Percentiles rank a stretch among this genome's conserved stretches.
phyloP scores from a whole-genome alignment of 1,140 invertebrate species.

The Diorhabda sublineata region DNA sequence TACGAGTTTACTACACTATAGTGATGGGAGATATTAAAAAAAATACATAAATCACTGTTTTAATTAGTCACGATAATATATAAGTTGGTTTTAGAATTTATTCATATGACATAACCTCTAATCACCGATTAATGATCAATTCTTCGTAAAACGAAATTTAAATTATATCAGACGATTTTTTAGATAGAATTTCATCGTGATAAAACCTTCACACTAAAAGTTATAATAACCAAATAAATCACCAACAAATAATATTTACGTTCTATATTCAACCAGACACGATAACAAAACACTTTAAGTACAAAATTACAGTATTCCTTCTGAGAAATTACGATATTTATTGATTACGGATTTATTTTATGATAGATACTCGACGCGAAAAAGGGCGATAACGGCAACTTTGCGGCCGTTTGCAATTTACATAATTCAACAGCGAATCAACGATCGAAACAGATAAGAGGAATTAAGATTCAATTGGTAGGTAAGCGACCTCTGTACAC shows the following conservation, averaged over 20 bases:
- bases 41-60: too few relatives aligned
- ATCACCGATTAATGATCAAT: too few relatives aligned
- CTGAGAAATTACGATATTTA: conserved; percentile 14
- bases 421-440: conserved; percentile 14
- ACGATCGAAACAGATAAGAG: conserved; percentile 11
- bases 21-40: too few relatives aligned
- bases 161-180: too few relatives aligned
- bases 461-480: conserved; percentile 21
- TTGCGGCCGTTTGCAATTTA: conserved; percentile 12
- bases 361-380: conserved; percentile 7
- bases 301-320: conserved; percentile 10
- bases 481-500: conserved; percentile 19
- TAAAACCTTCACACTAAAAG: too few relatives aligned
- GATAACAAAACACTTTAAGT: conserved; percentile 16
- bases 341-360: conserved; percentile 17
- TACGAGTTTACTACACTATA: too few relatives aligned
- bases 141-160: too few relatives aligned
- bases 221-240: not conserved
- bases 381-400: conserved; percentile 16
- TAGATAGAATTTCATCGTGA: too few relatives aligned
- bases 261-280: conserved; percentile 7
- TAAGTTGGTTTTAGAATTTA: too few relatives aligned
- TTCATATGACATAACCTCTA: too few relatives aligned
- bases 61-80: too few relatives aligned
- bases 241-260: conserved; percentile 10